Base-by-base conservation (phyloP, 2,797 vertebrate genomes). In the Enteromius unitaeniatus region DNA sequence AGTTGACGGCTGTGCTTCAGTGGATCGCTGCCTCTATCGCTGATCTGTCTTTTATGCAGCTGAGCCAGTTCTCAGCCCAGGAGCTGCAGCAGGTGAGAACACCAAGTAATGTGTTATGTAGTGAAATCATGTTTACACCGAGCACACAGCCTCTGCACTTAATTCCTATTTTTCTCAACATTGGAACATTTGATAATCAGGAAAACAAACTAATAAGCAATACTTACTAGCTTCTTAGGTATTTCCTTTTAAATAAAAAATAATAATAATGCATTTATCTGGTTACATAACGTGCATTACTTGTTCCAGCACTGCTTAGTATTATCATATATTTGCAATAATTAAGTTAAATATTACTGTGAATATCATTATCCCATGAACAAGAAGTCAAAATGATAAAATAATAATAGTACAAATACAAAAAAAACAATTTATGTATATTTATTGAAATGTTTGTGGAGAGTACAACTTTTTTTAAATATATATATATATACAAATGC, bases 1-100 rank as follows among this genome's bases (percentile, higher is more conserved):
- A 99, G 87, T 92, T 99, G 79, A 93, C 96, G 91, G 93, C 93
- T 87, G 90, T 95, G 82, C 95, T 99, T 85, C 98, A 98, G 91
- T 99, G 98, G 98, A 94, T 95, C 2, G 95, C 95, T 0, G 97
- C 97, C 85, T 99, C 98, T 53, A 95, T 99, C 88, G 93, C 91
- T 2, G 97, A 96, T 62, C 84, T 97, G 72, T 89, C 95, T n/a
- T 91, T 94, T 65, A 93, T 99, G 86, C 94, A 94, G 86, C 95
- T 99, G 76, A 91, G 86, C 17, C 93, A 95, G 5, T 10, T 86
- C 74, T 73, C 90, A 2, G 93, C 95, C 77, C 92, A 92, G 86
- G 97, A 98, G 34, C 95, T 98, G 1, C 92, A 95, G 85, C 94
- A 94, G 91, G 98, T 99, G 91, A 96, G 82, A 64, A 72, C 21